A percentile compares a stretch with the other conserved stretches of the same genome.
Evolutionary conservation across 2,888 invertebrate species (phyloP).

Genomic region (Amphipyra tragopoginis): DNA sequence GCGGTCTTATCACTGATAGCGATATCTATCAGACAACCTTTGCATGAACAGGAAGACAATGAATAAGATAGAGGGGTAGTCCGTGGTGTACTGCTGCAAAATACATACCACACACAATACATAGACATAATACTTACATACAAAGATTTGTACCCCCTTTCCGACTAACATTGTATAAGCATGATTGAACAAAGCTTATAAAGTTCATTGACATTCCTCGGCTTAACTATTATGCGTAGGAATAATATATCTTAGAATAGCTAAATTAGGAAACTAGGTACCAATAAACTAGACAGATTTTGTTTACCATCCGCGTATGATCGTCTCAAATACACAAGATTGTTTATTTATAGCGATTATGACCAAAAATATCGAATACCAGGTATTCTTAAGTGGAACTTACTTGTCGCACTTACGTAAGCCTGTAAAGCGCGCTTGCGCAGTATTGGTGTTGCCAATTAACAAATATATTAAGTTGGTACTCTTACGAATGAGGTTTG

Average conservation of each 20-base stretch:
- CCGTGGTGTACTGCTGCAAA: no score
- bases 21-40: no score
- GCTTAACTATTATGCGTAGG: not conserved
- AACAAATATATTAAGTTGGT: constrained; percentile 57
- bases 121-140: no score
- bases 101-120: no score
- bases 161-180: no score
- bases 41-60: no score
- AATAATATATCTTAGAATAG: constrained; percentile 11
- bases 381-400: constrained; percentile 42
- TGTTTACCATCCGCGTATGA: constrained; percentile 12
- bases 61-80: no score
- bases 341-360: constrained; percentile 38
- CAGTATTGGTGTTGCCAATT: constrained; percentile 65
- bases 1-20: no score
- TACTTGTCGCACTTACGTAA: constrained; percentile 64
- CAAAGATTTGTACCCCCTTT: no score
- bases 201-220: constrained; percentile 5
- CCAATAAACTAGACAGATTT: constrained; percentile 11
- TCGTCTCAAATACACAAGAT: constrained; percentile 31
- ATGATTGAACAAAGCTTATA: no score
- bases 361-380: constrained; percentile 38
- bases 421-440: constrained; percentile 23
- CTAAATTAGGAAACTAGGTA: constrained; percentile 19
- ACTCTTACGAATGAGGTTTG: constrained; percentile 52